Conservation (phyloP, 2,113 vertebrate genomes). For the Asarcornis scutulata region DNA sequence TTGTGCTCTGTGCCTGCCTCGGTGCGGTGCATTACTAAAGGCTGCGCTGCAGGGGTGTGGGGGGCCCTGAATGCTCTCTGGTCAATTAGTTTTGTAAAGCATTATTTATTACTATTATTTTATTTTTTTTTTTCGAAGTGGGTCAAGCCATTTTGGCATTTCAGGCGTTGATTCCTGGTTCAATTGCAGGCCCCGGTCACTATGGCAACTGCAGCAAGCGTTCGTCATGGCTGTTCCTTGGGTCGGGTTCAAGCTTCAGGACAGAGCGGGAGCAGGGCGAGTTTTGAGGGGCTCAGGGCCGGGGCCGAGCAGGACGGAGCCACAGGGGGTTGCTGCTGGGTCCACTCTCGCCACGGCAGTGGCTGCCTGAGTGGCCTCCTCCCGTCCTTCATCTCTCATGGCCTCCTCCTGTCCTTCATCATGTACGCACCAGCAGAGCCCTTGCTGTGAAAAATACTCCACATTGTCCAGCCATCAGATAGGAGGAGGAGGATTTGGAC, state of each 20-base stretch:
- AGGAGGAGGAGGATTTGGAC: background rate
- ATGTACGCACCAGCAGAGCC: fast-evolving
- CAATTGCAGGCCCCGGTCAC: conserved; percentile 68
- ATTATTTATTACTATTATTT: conserved; percentile 60
- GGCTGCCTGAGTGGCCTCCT: background rate
- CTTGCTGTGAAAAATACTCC: background rate
- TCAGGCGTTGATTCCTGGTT: conserved; percentile 72
- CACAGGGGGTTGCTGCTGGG: background rate
- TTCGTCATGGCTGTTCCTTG: conserved; percentile 79
- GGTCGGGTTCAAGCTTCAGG: conserved; percentile 70
- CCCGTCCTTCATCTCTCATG: fast-evolving
- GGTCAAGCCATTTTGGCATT: conserved; percentile 80
- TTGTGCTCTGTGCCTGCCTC: background rate
- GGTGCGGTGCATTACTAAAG: background rate
- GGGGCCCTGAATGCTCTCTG: background rate
- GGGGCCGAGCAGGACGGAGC: background rate
- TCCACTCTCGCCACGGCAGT: background rate
- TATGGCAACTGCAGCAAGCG: conserved; percentile 76
- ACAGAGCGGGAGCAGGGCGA: conserved; percentile 37
- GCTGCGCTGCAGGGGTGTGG: background rate
- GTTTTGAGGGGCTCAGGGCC: background rate
- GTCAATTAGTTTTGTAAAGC: conserved; percentile 26
- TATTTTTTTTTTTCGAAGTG: conserved; percentile 67
- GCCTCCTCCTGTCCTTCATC: fast-evolving
- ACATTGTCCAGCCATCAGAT: background rate